Percentiles rank a stretch among this genome's conserved stretches.
Evolutionary conservation across 2,113 vertebrate species (phyloP).

Genomic region (Athene cunicularia): DNA sequence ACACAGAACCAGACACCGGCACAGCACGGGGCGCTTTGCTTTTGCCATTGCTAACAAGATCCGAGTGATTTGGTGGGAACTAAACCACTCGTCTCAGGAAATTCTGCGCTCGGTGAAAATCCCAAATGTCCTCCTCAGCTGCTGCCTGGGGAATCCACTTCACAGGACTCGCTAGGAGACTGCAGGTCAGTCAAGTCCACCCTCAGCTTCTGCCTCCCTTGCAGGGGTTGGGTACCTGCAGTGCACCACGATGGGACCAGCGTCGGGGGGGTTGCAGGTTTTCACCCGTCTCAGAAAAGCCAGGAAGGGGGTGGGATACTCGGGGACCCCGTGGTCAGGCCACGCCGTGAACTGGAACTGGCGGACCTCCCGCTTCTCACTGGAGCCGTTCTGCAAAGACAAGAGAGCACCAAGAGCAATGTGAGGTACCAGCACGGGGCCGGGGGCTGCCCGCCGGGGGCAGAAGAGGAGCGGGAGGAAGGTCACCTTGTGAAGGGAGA

Average conservation of each 20-base stretch:
- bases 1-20: neutral
- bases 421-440: neutral
- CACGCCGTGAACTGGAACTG: conserved; percentile 99
- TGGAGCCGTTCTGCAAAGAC: conserved; percentile 88
- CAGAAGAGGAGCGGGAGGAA: neutral
- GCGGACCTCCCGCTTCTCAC: conserved; percentile 95
- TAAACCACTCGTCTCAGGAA: neutral
- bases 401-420: accelerated
- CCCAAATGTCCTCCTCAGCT: neutral
- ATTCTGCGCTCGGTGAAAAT: neutral
- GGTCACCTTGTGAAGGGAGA: conserved; percentile 94
- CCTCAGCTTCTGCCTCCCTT: neutral
- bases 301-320: conserved; percentile 96
- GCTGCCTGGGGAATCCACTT: neutral
- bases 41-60: neutral
- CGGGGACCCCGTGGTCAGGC: conserved; percentile 95
- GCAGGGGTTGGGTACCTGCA: conserved; percentile 82
- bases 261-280: conserved; percentile 95
- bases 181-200: accelerated
- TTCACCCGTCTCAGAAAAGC: conserved; percentile 96
- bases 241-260: conserved; percentile 94
- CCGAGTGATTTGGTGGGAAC: neutral
- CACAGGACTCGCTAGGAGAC: neutral
- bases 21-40: neutral
- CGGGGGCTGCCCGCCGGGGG: too few relatives aligned